Evolutionary conservation across 2,888 invertebrate species (phyloP), one percentile per base, ranked within the genome.

Genomic region (Syritta pipiens): DNA sequence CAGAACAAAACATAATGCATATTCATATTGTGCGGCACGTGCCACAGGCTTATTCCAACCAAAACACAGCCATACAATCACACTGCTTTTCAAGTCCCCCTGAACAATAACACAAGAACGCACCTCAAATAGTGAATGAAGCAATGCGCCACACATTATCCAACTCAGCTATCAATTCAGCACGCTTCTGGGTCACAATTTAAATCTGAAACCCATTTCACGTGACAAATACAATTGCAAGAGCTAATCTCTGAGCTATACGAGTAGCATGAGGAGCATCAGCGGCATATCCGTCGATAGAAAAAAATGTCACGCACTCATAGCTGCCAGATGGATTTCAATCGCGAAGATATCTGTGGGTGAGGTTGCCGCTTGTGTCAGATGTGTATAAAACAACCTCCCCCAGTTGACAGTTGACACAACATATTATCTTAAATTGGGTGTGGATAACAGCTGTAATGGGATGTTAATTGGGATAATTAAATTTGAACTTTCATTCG

Each of bases 361-460:
- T n/a, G n/a, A n/a, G n/a, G n/a, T n/a, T n/a, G n/a, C n/a, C n/a
- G n/a, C 44, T 22, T 24, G n/a, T 6, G 44, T n/a, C 44, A 44
- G 44, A 17, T 19, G 48, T 30, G n/a, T n/a, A n/a, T n/a, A n/a
- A n/a, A n/a, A n/a, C n/a, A n/a, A 49, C 1, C 19, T 14, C 17
- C 28, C 5, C 19, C 19, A 49, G 28, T 12, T 24, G 17, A 4
- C 19, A 14, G 14, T 5, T n/a, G 5, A 12, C 28, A 14, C n/a
- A 28, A 7, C 17, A 17, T n/a, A 30, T 49, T 10, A 49, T 30
- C 48, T 49, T 30, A n/a, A 49, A 30, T 49, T 30, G 48, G 48
- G 30, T 30, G 30, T 26, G 17, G 17, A n/a, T n/a, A 49, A 49
- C 48, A 49, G 48, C 48, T 49, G 48, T 49, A 49, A 49, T 49